These are phyloP conservation scores for Clarias macrocephalus DNA, from an alignment of 2,113 vertebrate species.

Conservation along the genomic window DNA sequence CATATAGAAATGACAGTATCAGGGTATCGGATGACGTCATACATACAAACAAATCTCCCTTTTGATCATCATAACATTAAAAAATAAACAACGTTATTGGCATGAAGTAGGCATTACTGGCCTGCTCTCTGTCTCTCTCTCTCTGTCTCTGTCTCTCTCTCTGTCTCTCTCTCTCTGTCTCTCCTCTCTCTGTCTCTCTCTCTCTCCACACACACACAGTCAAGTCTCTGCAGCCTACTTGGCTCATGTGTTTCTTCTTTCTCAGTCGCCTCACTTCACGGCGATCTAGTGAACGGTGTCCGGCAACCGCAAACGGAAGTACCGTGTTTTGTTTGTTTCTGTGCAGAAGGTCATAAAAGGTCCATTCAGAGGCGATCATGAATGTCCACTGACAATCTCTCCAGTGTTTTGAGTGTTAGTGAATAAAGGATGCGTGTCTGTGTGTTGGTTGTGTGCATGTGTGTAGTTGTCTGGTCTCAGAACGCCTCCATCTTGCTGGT, in stretches of 20 bases:
- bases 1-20: constrained; percentile 68
- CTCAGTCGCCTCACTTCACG: constrained; percentile 54
- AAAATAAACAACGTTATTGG: constrained; percentile 55
- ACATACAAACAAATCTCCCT: constrained; percentile 58
- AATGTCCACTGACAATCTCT: not conserved
- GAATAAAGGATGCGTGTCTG: not conserved
- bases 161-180: not conserved
- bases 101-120: constrained; percentile 23
- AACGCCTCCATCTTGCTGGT: constrained; percentile 83
- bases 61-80: constrained; percentile 61
- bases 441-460: constrained; percentile 40
- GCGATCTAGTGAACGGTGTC: constrained; percentile 59
- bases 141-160: too few relatives aligned
- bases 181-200: too few relatives aligned
- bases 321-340: constrained; percentile 33
- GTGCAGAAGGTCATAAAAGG: constrained; percentile 13
- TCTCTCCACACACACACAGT: not conserved
- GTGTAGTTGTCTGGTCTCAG: constrained; percentile 51
- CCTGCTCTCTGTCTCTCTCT: constrained; percentile 9
- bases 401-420: constrained; percentile 56
- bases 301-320: constrained; percentile 70
- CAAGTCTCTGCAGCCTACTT: not conserved
- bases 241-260: constrained; percentile 41
- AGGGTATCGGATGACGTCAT: constrained; percentile 61
- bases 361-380: constrained; percentile 9